Conservation (phyloP, 1,140 invertebrate genomes). For the Drosophila kepulauana region DNA sequence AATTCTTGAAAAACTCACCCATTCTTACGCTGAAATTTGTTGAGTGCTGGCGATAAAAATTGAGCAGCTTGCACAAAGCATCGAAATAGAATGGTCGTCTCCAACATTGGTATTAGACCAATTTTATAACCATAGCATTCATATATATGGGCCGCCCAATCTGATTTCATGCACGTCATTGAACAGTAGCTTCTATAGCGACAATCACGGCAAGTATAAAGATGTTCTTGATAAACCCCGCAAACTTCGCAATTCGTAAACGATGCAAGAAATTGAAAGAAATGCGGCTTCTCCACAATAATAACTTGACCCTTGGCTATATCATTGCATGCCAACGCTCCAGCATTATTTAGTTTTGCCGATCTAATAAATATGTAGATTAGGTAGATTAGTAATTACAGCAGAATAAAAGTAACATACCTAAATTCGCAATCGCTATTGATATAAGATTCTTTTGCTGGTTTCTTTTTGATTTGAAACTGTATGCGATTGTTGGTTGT, state of each 20-base stretch:
- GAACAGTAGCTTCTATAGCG: constrained; percentile 56
- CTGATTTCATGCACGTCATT: constrained; percentile 28
- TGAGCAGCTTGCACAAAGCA: constrained; percentile 40
- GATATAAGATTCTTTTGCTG: constrained; percentile 15
- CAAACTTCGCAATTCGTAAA: constrained; percentile 55
- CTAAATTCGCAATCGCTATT: constrained; percentile 25
- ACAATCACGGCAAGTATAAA: constrained; percentile 54
- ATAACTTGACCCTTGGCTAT: constrained; percentile 43
- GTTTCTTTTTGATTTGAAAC: background rate
- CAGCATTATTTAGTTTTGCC: background rate
- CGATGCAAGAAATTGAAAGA: constrained; percentile 48
- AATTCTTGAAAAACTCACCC: constrained; percentile 34
- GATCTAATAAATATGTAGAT: constrained; percentile 2
- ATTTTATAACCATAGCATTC: constrained; percentile 54
- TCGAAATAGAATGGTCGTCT: constrained; percentile 38
- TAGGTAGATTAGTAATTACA: background rate
- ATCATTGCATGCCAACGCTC: background rate
- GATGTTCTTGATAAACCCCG: constrained; percentile 37
- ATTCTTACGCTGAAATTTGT: background rate
- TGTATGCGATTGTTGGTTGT: constrained; percentile 26
- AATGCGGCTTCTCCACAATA: constrained; percentile 9
- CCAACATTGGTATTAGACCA: constrained; percentile 57
- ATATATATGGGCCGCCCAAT: constrained; percentile 24
- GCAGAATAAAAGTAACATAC: constrained; percentile 14
- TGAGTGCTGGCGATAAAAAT: constrained; percentile 34